Conservation (phyloP, 2,888 invertebrate genomes). For the Venusia cambrica region DNA sequence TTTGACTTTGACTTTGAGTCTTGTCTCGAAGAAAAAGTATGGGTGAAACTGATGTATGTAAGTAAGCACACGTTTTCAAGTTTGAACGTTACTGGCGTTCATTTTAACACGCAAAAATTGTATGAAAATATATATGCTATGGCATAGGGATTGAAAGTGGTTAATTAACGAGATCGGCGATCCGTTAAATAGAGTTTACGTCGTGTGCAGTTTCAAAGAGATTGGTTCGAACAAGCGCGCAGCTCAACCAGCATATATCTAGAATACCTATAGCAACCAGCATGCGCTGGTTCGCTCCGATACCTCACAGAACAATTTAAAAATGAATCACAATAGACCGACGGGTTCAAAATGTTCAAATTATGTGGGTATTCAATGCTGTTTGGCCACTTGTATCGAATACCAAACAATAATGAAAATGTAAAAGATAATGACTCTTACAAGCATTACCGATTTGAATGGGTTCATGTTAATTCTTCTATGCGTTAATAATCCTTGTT, state of each 20-base stretch:
- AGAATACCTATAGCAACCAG: conserved; percentile 8
- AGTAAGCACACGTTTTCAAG: neutral
- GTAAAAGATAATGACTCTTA: too few species aligned
- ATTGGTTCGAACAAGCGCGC: conserved; percentile 46
- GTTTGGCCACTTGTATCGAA: too few species aligned
- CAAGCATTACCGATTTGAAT: too few species aligned
- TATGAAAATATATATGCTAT: neutral
- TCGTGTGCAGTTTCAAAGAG: conserved; percentile 62
- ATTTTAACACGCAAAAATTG: too few species aligned
- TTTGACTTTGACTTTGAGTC: too few species aligned
- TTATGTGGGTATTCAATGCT: too few species aligned
- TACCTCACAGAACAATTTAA: conserved; percentile 23
- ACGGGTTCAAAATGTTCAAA: too few species aligned
- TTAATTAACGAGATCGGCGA: conserved; percentile 64
- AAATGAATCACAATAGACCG: conserved; percentile 23
- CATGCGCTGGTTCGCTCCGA: conserved; percentile 29
- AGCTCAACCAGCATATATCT: conserved; percentile 18
- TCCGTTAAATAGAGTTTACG: conserved; percentile 61
- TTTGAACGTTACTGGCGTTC: neutral
- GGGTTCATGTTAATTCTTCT: too few species aligned
- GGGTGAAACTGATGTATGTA: too few species aligned
- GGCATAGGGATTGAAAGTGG: conserved; percentile 21
- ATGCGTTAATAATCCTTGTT: too few species aligned
- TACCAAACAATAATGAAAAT: too few species aligned
- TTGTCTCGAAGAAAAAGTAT: too few species aligned